Evolutionary conservation across 2,888 invertebrate species (phyloP), one percentile per base, ranked within the genome.

Genomic region (Morpho helenor): DNA sequence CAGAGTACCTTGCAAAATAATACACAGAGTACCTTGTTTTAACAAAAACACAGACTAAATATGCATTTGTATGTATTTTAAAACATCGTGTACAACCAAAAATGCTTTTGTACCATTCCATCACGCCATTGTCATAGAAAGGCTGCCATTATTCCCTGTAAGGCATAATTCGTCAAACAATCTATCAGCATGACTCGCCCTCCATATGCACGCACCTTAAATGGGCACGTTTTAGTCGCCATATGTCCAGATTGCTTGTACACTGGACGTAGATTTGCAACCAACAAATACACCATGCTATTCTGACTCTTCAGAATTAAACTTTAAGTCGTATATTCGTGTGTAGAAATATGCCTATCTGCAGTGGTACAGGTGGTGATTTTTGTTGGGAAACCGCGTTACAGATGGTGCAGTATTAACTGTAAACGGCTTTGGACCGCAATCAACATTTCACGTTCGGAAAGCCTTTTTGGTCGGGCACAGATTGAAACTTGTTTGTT

Each of bases 181-280:
- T 74, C 73, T 74, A 78, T 75, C 73, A 69, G 68, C 64, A 65
- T 68, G 69, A 70, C 68, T 73, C 67, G 65, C 66, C 31, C 70
- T 65, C 77, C 82, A 80, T 82, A 79, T 82, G 80, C 74, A 68
- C 67, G 60, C 59, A 63, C 86, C 84, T 67, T 85, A 82, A 76
- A 84, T 71, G 87, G 88, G 58, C 62, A 70, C 64, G 82, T 76
- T 80, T 82, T 84, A 85, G 84, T 65, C 72, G 80, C 86, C 87
- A 87, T 87, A 84, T 87, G 86, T 75, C 73, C 69, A 31, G 73
- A 69, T 71, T 67, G 72, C 68, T 68, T 54, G 53, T 60, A 62
- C 60, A 50, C 57, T 54, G 53, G 52, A 60, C 53, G 50, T 23
- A 52, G 58, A 48, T 49, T 43, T 10, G 16, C 55, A 52, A 46